Percentiles rank a stretch among this genome's conserved stretches.
phyloP scores from a whole-genome alignment of 2,888 invertebrate genomes.

The Lordiphosa fenestrarum region DNA sequence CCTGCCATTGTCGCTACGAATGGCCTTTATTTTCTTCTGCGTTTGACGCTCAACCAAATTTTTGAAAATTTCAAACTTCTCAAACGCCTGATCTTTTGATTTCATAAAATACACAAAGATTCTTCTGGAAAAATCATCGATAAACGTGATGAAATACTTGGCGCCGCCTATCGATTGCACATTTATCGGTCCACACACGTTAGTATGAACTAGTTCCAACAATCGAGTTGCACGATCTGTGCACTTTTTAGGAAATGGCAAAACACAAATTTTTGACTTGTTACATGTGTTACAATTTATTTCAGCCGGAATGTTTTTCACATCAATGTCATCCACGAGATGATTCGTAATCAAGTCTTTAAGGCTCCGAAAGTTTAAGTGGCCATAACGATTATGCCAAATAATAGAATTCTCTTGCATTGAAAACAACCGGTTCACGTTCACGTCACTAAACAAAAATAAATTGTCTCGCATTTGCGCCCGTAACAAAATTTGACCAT shows the following conservation, averaged over 20 bases:
- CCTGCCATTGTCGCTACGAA: not conserved
- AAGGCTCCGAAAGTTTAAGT: too few relatives aligned
- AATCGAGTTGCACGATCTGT: not conserved
- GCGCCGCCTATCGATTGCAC: conserved; percentile 27
- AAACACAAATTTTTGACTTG: conserved; percentile 6
- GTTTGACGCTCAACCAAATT: conserved; percentile 21
- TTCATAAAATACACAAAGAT: conserved; percentile 1
- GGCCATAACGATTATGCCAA: too few relatives aligned
- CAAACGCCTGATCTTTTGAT: conserved; percentile 27
- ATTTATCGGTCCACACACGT: not conserved
- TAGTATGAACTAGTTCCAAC: conserved; percentile 27
- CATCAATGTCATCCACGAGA: too few relatives aligned
- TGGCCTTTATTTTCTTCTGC: not conserved
- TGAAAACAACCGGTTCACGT: too few relatives aligned
- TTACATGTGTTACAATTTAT: conserved; percentile 15
- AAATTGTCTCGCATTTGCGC: not conserved
- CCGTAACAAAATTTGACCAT: not conserved
- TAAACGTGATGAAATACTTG: conserved; percentile 37
- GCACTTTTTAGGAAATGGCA: not conserved
- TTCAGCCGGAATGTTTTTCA: conserved; percentile 10
- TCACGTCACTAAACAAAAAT: too few relatives aligned
- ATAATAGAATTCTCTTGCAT: too few relatives aligned
- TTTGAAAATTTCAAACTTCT: conserved; percentile 32
- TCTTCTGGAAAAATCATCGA: conserved; percentile 31
- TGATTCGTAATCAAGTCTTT: too few relatives aligned